Percentiles rank a stretch among this genome's conserved stretches.
These are phyloP conservation scores for Cyrtonyx montezumae DNA, from an alignment of 2,113 vertebrate genomes.

Conservation along the genomic window DNA sequence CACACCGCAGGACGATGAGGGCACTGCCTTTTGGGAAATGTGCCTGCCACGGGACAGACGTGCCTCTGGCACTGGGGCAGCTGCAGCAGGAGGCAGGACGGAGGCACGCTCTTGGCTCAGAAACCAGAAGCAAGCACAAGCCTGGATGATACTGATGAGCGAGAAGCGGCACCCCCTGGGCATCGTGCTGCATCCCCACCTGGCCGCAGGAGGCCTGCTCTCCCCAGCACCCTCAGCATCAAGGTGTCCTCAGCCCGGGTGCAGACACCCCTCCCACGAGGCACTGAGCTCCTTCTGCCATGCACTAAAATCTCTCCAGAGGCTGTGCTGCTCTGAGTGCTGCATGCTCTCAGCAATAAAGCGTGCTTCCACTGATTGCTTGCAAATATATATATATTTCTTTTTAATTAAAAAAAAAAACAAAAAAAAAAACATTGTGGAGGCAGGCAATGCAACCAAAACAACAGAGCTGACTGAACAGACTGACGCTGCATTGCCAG, in stretches of 20 bases:
- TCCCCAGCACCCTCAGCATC: not conserved
- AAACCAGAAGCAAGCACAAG: slow-evolving; percentile 27
- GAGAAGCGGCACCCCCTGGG: not conserved
- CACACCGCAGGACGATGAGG: not conserved
- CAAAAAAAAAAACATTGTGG: not conserved
- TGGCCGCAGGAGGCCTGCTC: accelerated
- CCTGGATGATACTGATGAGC: accelerated
- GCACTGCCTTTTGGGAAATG: not conserved
- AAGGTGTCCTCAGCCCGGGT: not conserved
- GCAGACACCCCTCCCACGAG: not conserved
- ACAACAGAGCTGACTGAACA: not conserved
- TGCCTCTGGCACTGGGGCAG: not conserved
- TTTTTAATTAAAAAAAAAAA: not conserved
- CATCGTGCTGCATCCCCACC: accelerated
- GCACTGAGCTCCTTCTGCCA: accelerated
- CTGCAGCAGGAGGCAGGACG: not conserved
- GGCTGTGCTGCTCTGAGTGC: not conserved
- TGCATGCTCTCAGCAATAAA: not conserved
- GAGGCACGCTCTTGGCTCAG: not conserved
- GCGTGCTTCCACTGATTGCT: not conserved
- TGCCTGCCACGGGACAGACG: not conserved
- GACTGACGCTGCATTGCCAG: slow-evolving; percentile 22
- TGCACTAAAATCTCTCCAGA: not conserved
- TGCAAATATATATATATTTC: not conserved
- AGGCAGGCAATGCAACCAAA: not conserved